phyloP scores from a whole-genome alignment of 2,888 invertebrate genomes.

The Limnephilus marmoratus region DNA sequence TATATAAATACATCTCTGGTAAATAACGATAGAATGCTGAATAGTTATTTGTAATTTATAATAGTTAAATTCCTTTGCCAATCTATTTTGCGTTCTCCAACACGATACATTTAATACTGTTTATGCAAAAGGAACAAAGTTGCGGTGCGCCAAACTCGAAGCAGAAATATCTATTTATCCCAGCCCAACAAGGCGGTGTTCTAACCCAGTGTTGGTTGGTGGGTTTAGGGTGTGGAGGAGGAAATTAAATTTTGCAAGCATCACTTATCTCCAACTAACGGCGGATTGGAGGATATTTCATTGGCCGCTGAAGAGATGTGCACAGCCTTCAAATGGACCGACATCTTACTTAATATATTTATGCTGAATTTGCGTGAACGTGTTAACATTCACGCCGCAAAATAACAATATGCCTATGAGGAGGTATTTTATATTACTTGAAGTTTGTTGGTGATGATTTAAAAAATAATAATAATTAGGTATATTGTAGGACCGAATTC shows the following conservation, averaged over 20 bases:
- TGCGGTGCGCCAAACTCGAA: not conserved
- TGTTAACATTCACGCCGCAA: not conserved
- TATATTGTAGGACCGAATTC: too few species aligned
- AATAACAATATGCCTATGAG: not conserved
- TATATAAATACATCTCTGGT: too few species aligned
- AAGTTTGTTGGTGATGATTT: too few species aligned
- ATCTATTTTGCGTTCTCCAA: not conserved
- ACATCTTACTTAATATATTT: conserved; percentile 43
- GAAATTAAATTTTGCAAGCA: conserved; percentile 64
- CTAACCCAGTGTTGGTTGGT: conserved; percentile 7
- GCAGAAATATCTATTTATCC: not conserved
- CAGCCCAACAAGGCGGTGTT: not conserved
- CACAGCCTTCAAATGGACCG: conserved; percentile 46
- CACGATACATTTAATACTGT: not conserved
- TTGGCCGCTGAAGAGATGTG: conserved; percentile 40
- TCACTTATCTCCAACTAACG: conserved; percentile 59
- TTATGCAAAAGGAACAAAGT: not conserved
- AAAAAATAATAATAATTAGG: too few species aligned
- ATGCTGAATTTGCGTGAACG: not conserved
- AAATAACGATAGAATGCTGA: too few species aligned
- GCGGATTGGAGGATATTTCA: conserved; percentile 43
- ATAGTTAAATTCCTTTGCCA: not conserved
- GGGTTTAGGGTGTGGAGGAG: conserved; percentile 36
- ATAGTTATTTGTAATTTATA: too few species aligned
- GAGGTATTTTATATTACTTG: not conserved